A percentile compares a stretch with the other conserved stretches of the same genome.
These are phyloP conservation scores for Isurus oxyrinchus DNA, from an alignment of 2,113 vertebrate species.

Conservation along the genomic window DNA sequence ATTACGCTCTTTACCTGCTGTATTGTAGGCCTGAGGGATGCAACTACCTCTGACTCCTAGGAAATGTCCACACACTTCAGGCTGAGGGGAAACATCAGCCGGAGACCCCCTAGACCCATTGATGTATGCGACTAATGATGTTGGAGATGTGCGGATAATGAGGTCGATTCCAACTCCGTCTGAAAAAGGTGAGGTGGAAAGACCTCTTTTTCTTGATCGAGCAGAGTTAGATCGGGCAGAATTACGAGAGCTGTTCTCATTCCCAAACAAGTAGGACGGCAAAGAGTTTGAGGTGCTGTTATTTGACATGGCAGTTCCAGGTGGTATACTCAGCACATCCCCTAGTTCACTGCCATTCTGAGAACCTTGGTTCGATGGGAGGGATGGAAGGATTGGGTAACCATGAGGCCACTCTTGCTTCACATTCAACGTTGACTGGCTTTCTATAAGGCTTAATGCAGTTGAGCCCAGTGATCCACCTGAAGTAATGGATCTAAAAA, in stretches of 20 bases:
- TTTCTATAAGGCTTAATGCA: slow-evolving; percentile 72
- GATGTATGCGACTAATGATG: slow-evolving; percentile 86
- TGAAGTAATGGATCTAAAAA: slow-evolving; percentile 72
- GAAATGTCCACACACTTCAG: slow-evolving; percentile 87
- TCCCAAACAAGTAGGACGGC: slow-evolving; percentile 69
- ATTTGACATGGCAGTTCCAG: slow-evolving; percentile 60
- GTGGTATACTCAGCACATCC: slow-evolving; percentile 57
- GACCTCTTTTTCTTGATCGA: slow-evolving; percentile 71
- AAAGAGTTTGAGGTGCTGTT: slow-evolving; percentile 63
- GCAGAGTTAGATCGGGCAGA: slow-evolving; percentile 49
- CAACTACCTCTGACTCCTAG: slow-evolving; percentile 79
- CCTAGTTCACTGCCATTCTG: slow-evolving; percentile 60
- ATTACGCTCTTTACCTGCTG: slow-evolving; percentile 47
- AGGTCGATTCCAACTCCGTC: slow-evolving; percentile 85
- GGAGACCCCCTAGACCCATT: slow-evolving; percentile 75
- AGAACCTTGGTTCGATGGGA: slow-evolving; percentile 55
- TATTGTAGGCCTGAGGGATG: slow-evolving; percentile 62
- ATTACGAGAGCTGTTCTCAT: slow-evolving; percentile 64
- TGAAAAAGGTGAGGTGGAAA: slow-evolving; percentile 78
- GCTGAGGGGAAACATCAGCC: slow-evolving; percentile 65
- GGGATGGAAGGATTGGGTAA: slow-evolving; percentile 64
- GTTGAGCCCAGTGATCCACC: slow-evolving; percentile 74
- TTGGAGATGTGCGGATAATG: slow-evolving; percentile 87
- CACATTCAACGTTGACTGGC: slow-evolving; percentile 66
- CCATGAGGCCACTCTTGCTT: slow-evolving; percentile 76